These are phyloP conservation scores for Chondrilla cf. caribensis DNA, from an alignment of 37 sponge, comb jelly and placozoan genomes.

Conservation along the genomic window DNA sequence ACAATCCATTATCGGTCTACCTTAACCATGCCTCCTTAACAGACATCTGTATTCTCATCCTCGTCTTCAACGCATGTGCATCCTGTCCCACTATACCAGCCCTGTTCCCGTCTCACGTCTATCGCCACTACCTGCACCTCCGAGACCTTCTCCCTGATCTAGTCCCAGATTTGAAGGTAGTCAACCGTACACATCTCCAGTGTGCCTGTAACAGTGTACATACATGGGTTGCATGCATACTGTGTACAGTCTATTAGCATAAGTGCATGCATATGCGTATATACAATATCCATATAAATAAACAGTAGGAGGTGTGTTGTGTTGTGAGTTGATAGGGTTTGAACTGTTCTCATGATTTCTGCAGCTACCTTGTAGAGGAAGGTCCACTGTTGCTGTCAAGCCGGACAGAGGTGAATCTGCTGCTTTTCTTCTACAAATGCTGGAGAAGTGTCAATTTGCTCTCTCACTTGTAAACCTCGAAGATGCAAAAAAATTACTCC, in stretches of 20 bases:
- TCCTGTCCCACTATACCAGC: constrained; percentile 65
- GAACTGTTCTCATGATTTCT: too few relatives aligned
- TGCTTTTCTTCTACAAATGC: neutral
- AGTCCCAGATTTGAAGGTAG: constrained; percentile 60
- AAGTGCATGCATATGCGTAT: too few relatives aligned
- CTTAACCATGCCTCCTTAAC: neutral
- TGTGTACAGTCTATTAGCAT: too few relatives aligned
- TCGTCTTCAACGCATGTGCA: constrained; percentile 83
- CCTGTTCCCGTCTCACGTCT: constrained; percentile 75
- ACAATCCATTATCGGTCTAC: too few relatives aligned
- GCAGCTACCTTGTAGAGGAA: neutral
- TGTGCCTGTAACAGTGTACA: neutral
- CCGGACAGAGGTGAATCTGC: neutral
- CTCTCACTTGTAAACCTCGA: neutral
- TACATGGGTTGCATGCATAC: neutral
- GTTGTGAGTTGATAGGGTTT: neutral
- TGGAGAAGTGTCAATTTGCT: neutral
- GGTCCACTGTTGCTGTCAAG: neutral
- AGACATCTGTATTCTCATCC: constrained; percentile 80
- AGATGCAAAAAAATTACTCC: neutral
- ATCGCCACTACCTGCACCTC: constrained; percentile 84
- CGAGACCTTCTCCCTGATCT: constrained; percentile 76
- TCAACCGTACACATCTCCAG: neutral
- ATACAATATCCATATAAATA: neutral
- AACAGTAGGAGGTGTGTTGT: neutral